Conservation (phyloP, 30 jellyfish, hydroid and myxozoan species). For the Hydra vulgaris region DNA sequence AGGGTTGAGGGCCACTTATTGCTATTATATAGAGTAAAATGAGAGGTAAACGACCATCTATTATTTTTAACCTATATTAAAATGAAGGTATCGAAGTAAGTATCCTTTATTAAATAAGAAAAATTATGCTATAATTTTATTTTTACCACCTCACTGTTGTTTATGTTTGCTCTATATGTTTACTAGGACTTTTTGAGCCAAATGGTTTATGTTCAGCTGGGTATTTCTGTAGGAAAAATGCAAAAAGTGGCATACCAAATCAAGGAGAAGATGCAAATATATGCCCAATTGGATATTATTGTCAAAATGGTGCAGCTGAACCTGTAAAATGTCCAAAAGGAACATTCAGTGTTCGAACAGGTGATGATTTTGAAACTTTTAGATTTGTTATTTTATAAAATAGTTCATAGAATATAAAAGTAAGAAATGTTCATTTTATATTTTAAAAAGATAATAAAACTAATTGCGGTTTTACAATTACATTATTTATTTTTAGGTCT, state of each 20-base stretch:
- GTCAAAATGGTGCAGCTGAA: conserved; percentile 91
- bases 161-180: background rate
- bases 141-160: too few relatives aligned
- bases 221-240: conserved; percentile 84
- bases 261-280: conserved; percentile 89
- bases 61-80: too few relatives aligned
- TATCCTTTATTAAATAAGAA: too few relatives aligned
- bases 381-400: too few relatives aligned
- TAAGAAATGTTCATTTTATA: background rate
- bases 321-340: conserved; percentile 93
- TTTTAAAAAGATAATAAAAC: background rate
- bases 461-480: background rate
- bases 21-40: too few relatives aligned
- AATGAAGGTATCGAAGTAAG: too few relatives aligned
- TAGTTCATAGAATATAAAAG: background rate
- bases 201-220: conserved; percentile 55
- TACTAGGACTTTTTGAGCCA: conserved; percentile 35
- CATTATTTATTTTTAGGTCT: conserved; percentile 35
- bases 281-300: conserved; percentile 83
- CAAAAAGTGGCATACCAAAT: conserved; percentile 70
- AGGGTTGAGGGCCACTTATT: too few relatives aligned
- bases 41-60: too few relatives aligned
- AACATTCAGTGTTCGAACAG: conserved; percentile 66
- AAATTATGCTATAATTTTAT: too few relatives aligned
- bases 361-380: conserved; percentile 22